Evolutionary conservation across 2,888 invertebrate genomes (phyloP).

Genomic region (Cryptophagus acutangulus): DNA sequence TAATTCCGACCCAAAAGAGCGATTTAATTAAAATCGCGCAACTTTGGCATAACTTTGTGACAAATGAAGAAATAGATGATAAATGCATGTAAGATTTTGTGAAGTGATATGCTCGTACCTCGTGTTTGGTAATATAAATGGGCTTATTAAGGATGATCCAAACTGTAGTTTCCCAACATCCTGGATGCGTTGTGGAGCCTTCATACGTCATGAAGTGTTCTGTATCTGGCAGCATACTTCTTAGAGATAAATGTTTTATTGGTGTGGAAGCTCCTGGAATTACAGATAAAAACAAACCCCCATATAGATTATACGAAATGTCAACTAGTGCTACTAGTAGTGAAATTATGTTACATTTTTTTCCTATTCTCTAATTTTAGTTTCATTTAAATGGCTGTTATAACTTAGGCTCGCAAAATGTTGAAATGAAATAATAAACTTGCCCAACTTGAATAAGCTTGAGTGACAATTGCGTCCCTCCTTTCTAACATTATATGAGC

Average conservation of each 20-base stretch:
- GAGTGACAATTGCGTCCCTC: conserved; percentile 17
- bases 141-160: conserved; percentile 99
- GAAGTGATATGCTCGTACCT: conserved; percentile 61
- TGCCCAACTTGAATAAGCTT: too few relatives aligned
- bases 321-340: too few relatives aligned
- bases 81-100: too few relatives aligned
- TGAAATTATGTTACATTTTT: too few relatives aligned
- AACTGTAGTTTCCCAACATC: conserved; percentile 98
- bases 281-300: conserved; percentile 14
- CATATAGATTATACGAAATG: conserved; percentile 9
- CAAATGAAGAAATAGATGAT: too few relatives aligned
- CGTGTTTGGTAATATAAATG: conserved; percentile 92
- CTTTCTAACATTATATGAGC: conserved; percentile 7
- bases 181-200: conserved; percentile 95
- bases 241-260: conserved; percentile 80
- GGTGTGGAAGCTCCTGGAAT: conserved; percentile 73
- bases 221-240: conserved; percentile 83
- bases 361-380: too few relatives aligned
- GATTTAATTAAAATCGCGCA: too few relatives aligned
- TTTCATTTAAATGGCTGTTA: too few relatives aligned
- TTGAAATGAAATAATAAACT: not conserved
- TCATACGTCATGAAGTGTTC: conserved; percentile 96
- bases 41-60: too few relatives aligned
- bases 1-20: too few relatives aligned
- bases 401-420: too few relatives aligned